Conservation (phyloP, 2,113 vertebrate genomes). For the Cyprinodon tularosa region DNA sequence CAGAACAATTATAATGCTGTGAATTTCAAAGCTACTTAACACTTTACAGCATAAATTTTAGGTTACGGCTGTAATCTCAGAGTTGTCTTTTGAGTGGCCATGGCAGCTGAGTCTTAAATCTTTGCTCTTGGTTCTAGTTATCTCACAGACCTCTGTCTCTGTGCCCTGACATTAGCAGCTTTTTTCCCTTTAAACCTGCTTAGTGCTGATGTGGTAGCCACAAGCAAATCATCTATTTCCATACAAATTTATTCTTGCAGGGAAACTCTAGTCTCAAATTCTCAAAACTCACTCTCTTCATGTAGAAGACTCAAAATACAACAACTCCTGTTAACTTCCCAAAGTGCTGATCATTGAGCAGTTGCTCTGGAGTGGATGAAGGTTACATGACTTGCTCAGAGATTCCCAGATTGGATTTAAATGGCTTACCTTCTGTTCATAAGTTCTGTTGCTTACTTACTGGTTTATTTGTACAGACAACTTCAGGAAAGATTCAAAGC, state of each 20-base stretch:
- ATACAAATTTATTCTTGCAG: slow-evolving; percentile 43
- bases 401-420: slow-evolving; percentile 27
- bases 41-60: neutral
- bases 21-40: neutral
- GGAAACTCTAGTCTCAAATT: slow-evolving; percentile 19
- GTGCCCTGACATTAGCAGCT: slow-evolving; percentile 57
- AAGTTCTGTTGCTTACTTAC: neutral
- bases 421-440: slow-evolving; percentile 27
- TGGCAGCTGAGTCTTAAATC: neutral
- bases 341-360: slow-evolving; percentile 17
- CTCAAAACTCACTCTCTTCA: slow-evolving; percentile 23
- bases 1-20: neutral
- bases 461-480: neutral
- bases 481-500: neutral
- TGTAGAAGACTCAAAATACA: slow-evolving; percentile 24
- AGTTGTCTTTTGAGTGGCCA: neutral
- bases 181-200: slow-evolving; percentile 54
- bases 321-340: slow-evolving; percentile 25
- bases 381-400: slow-evolving; percentile 44
- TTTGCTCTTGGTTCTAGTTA: neutral
- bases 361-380: slow-evolving; percentile 30
- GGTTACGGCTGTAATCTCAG: neutral
- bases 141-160: slow-evolving; percentile 31
- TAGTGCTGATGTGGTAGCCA: slow-evolving; percentile 52
- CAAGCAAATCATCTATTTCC: slow-evolving; percentile 30